These are phyloP conservation scores for Heliconius sara DNA, from an alignment of 2,888 invertebrate genomes.

Conservation along the genomic window DNA sequence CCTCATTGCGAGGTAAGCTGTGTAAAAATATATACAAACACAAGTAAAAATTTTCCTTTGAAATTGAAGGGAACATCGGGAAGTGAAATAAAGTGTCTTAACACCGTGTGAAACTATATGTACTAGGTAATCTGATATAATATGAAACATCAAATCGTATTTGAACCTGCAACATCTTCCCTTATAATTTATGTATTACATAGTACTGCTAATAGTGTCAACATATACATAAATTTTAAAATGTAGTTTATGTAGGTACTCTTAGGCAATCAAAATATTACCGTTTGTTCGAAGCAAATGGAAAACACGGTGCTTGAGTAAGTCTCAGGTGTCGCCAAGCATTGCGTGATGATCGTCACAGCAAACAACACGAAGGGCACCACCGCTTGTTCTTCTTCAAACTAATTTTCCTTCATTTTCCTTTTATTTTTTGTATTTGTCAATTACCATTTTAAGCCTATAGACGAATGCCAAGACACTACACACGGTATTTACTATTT, in stretches of 20 bases:
- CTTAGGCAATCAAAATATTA: constrained; percentile 1
- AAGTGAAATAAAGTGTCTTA: too few species aligned
- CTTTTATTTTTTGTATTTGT: neutral
- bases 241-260: neutral
- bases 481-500: too few species aligned
- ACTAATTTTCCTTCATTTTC: constrained; percentile 13
- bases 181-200: neutral
- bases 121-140: too few species aligned
- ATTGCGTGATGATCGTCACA: constrained; percentile 13
- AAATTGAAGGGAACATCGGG: too few species aligned
- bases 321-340: neutral
- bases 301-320: neutral
- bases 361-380: constrained; percentile 29
- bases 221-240: neutral
- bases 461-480: too few species aligned
- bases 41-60: too few species aligned
- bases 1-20: neutral
- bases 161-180: too few species aligned
- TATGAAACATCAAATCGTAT: too few species aligned
- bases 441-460: too few species aligned
- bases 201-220: neutral
- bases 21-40: too few species aligned
- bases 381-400: neutral
- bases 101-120: too few species aligned
- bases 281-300: constrained; percentile 17